Conservation (phyloP, 2,888 invertebrate genomes). For the Drosophila algonquin region DNA sequence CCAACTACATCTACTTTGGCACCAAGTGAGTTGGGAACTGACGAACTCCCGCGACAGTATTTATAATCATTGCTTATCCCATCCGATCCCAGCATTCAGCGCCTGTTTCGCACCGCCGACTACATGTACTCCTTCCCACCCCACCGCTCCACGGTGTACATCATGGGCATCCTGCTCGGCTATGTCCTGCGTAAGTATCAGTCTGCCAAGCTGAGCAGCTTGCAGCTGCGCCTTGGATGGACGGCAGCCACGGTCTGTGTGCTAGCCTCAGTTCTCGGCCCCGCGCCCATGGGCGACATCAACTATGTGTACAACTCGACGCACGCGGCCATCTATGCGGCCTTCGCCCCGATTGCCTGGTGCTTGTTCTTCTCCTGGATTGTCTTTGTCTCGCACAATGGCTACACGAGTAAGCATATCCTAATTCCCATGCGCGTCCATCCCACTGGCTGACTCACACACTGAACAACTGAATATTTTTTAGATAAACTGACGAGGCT, state of each 20-base stretch:
- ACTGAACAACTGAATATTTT: not conserved
- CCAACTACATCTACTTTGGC: conserved; percentile 88
- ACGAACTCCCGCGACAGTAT: too few relatives aligned
- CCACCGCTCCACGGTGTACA: conserved; percentile 88
- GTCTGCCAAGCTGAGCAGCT: conserved; percentile 82
- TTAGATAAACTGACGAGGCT: conserved; percentile 85
- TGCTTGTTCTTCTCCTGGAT: conserved; percentile 88
- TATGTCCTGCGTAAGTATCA: conserved; percentile 85
- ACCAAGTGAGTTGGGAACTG: conserved; percentile 86
- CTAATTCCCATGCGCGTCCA: not conserved
- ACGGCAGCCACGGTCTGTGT: conserved; percentile 85
- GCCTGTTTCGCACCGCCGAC: conserved; percentile 88
- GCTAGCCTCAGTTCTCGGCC: conserved; percentile 86
- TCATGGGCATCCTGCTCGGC: conserved; percentile 88
- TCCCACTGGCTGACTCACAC: not conserved
- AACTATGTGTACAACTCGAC: conserved; percentile 86
- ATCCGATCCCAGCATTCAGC: conserved; percentile 85
- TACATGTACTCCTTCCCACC: conserved; percentile 88
- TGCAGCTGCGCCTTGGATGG: conserved; percentile 86
- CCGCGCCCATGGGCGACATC: conserved; percentile 87
- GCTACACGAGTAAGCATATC: conserved; percentile 85
- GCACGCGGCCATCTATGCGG: conserved; percentile 88
- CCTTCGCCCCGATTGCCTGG: conserved; percentile 89
- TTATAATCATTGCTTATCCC: not conserved
- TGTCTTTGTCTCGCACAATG: conserved; percentile 87